Base-by-base conservation (phyloP, 2,888 invertebrate species). In the Chrysina gloriosa region DNA sequence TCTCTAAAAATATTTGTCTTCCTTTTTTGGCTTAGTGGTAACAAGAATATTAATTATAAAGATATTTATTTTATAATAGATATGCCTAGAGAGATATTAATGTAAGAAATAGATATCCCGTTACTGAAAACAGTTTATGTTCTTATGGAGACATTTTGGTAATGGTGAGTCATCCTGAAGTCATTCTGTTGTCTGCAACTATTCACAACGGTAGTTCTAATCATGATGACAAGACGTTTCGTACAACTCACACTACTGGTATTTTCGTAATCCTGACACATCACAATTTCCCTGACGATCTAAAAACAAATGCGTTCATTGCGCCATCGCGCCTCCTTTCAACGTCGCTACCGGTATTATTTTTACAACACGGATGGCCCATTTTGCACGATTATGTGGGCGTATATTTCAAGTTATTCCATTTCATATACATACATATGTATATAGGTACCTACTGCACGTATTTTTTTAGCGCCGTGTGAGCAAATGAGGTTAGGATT, bases 401-500 rank as follows among this genome's bases (percentile, higher is more conserved):
- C 48, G 50, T 21, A 4, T 11, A 34, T 25, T 27, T 19, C 50
- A 19, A 27, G 11, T 50, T 27, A 14, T 50, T 50, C n/a, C 47
- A 19, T 47, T 23, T 47, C 23, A 47, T 47, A 21, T 47, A 47
- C 47, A 23, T 23, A 23, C n/a, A 6, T n/a, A 7, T n/a, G 23
- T 47, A 47, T 47, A 6, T 23, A 23, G 19, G 47, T 47, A 21
- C 7, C n/a, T 7, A n/a, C 23, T n/a, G 19, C 47, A 9, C 19
- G n/a, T 21, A 2, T 36, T 36, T 19, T 23, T 7, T n/a, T 7
- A 47, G n/a, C 50, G 50, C 7, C 11, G 27, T 27, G 25, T 50
- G 27, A 50, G 25, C 36, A 23, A 56, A 56, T 56, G 39, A 56
- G 56, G 56, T 56, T 56, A 36, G 11, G 39, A 56, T 56, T 56